These are phyloP conservation scores for Drosophila quadrilineata DNA, from an alignment of 1,140 invertebrate species.

Conservation along the genomic window DNA sequence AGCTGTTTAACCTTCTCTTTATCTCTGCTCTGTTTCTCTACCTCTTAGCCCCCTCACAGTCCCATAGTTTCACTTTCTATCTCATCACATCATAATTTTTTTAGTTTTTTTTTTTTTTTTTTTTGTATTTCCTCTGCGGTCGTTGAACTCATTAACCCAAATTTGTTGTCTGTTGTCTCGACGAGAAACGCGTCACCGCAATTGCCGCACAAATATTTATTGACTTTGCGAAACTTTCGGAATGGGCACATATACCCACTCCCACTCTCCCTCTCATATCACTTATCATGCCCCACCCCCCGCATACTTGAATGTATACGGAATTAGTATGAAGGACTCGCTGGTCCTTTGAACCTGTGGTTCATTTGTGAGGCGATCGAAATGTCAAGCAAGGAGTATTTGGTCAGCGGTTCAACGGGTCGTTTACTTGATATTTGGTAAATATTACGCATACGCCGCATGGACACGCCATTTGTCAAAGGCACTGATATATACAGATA, in stretches of 20 bases:
- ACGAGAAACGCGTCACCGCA: slow-evolving; percentile 20
- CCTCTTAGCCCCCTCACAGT: no score
- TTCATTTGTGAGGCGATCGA: no score
- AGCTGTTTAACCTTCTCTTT: no score
- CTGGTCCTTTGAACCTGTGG: slow-evolving; percentile 1
- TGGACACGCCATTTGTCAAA: no score
- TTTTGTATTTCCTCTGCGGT: slow-evolving; percentile 60
- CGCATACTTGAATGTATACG: neutral
- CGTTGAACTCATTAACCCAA: slow-evolving; percentile 76
- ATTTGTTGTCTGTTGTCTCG: slow-evolving; percentile 58
- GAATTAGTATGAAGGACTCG: neutral
- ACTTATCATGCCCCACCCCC: no score
- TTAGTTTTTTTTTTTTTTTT: no score
- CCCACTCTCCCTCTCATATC: no score
- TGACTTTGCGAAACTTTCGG: no score
- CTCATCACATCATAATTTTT: slow-evolving; percentile 13
- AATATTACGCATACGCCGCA: slow-evolving; percentile 37
- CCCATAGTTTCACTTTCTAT: slow-evolving; percentile 52
- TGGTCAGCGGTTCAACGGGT: neutral
- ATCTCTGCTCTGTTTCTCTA: no score
- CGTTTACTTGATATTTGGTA: slow-evolving; percentile 39
- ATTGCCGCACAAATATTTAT: neutral
- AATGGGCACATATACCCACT: no score
- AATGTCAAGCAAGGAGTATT: no score
- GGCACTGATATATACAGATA: neutral